Percentiles rank a stretch among this genome's conserved stretches.
phyloP scores from a whole-genome alignment of 2,888 invertebrate genomes.

The Blastobasis adustella region DNA sequence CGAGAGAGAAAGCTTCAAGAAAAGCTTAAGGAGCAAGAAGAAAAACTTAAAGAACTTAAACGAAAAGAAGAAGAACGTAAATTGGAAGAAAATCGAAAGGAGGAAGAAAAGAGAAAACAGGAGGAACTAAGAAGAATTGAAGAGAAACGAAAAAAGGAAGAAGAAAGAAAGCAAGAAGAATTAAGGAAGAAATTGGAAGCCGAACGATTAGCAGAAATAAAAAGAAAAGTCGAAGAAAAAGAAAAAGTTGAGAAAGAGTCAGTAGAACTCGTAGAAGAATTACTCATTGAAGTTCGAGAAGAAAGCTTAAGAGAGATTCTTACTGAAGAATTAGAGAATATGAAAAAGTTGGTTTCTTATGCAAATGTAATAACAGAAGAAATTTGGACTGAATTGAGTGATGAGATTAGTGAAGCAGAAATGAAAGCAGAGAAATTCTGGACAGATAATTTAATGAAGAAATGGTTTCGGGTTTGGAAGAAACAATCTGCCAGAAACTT shows the following conservation, averaged over 20 bases:
- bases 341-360: constrained; percentile 34
- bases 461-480: constrained; percentile 57
- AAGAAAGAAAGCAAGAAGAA: constrained; percentile 44
- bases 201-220: constrained; percentile 44
- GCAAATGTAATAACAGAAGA: constrained; percentile 40
- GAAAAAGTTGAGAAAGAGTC: constrained; percentile 55
- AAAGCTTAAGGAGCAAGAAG: constrained; percentile 19
- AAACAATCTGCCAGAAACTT: constrained; percentile 43
- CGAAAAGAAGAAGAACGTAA: constrained; percentile 18
- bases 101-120: constrained; percentile 19
- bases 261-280: constrained; percentile 37
- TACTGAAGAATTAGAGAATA: constrained; percentile 43
- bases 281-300: constrained; percentile 40
- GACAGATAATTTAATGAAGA: constrained; percentile 45
- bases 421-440: constrained; percentile 51
- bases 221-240: constrained; percentile 45
- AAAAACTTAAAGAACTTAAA: constrained; percentile 1
- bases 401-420: constrained; percentile 48
- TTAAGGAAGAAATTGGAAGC: constrained; percentile 45
- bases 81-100: constrained; percentile 19
- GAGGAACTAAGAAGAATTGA: constrained; percentile 28
- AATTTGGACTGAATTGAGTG: constrained; percentile 39
- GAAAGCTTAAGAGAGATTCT: constrained; percentile 37
- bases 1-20: constrained; percentile 24
- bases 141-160: constrained; percentile 27